Base-by-base conservation (phyloP, 2,113 vertebrate species). In the Scophthalmus maximus region DNA sequence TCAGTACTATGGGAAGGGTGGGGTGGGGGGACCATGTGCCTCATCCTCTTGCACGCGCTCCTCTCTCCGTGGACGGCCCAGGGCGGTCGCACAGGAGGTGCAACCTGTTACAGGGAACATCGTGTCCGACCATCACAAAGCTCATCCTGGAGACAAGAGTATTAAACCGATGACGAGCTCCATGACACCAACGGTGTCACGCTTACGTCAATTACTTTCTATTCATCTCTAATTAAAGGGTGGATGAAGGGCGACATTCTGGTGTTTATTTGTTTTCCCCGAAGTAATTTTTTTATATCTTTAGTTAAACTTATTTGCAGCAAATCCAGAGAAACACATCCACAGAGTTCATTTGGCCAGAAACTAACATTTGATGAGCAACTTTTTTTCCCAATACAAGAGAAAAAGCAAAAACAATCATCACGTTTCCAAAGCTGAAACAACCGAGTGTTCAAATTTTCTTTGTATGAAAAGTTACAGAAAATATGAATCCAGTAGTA, bases 81-180 rank as follows among this genome's bases (percentile, higher is more conserved):
- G 20, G 73, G 53, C 60, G 62, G 34, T 67, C 42, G 50, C 68
- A 53, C 68, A 84, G 83, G 81, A 87, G 81, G 82, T 34, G 8
- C 58, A 77, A 79, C 70, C 72, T 76, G 71, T 68, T 76, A 70
- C 55, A 23, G 62, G 53, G 32, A 62, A 80, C 61, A 76, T 76
- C 72, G 66, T 58, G 68, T 68, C 44, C 50, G 3, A 57, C 68
- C 65, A 61, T 66, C 74, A 78, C 72, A n/a, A 30, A n/a, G 17
- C 44, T 75, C 73, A 65, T 20, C 49, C 8, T 8, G 14, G 11
- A 57, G 32, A 44, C 14, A 1, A 30, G 56, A n/a, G 57, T 44
- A 50, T 49, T 49, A 17, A 47, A 26, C 42, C 17, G 47, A 51
- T 11, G 23, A 38, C 1, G 12, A 2, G 49, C 27, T 60, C 62